A percentile compares a stretch with the other conserved stretches of the same genome.
These are phyloP conservation scores for Catharus ustulatus DNA, from an alignment of 2,797 vertebrate genomes.

Conservation along the genomic window DNA sequence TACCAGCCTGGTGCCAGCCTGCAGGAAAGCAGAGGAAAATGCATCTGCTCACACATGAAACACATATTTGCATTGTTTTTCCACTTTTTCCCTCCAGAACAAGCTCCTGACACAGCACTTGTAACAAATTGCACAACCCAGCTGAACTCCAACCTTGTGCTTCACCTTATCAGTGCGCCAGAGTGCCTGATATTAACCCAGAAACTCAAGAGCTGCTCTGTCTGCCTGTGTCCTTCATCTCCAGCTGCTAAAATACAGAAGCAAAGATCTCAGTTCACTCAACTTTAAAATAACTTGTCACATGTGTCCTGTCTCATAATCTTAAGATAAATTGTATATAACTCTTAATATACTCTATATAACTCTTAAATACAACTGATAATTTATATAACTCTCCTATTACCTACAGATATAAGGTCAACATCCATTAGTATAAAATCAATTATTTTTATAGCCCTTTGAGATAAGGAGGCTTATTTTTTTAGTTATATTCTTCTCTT, in stretches of 20 bases:
- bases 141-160: background rate
- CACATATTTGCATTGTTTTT: fast-evolving
- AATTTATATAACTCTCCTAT: background rate
- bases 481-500: background rate
- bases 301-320: background rate
- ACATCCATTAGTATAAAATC: background rate
- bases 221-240: background rate
- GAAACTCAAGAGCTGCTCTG: background rate
- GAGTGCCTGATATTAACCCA: background rate
- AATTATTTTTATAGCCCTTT: background rate
- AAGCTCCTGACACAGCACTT: background rate
- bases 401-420: background rate
- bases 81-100: background rate
- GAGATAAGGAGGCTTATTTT: background rate
- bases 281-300: background rate
- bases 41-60: background rate
- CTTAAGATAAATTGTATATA: background rate
- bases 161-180: background rate
- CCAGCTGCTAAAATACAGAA: fast-evolving
- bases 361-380: too few species aligned
- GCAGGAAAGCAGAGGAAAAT: background rate
- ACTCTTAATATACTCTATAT: too few species aligned
- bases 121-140: background rate
- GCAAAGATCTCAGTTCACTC: background rate
- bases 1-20: fast-evolving